These are phyloP conservation scores for Heterocephalus glaber DNA, from an alignment of 2,113 vertebrate species.

Conservation along the genomic window DNA sequence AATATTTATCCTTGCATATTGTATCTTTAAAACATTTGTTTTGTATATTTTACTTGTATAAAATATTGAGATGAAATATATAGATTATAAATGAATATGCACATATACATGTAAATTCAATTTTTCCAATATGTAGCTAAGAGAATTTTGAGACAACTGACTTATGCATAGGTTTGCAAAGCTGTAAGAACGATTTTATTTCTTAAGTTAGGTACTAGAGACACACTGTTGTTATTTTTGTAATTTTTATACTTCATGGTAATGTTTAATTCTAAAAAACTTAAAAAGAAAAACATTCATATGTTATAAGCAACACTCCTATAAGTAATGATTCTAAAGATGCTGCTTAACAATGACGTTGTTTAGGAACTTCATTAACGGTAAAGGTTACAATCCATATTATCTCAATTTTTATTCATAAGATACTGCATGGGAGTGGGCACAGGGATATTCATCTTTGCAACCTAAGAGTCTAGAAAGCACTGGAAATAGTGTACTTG, in stretches of 20 bases:
- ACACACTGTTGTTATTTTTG: background rate
- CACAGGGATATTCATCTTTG: background rate
- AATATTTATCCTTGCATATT: background rate
- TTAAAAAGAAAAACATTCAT: background rate
- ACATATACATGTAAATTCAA: background rate
- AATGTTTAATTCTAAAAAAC: background rate
- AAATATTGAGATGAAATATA: background rate
- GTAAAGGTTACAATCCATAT: background rate
- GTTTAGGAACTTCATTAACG: background rate
- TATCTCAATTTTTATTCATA: background rate
- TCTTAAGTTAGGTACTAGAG: background rate
- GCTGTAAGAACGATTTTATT: background rate
- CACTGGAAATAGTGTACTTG: background rate
- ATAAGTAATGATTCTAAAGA: background rate
- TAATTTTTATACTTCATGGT: background rate
- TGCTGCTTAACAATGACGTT: background rate
- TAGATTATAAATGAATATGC: background rate
- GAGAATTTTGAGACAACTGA: background rate
- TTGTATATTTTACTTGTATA: background rate
- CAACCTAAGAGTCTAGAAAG: background rate
- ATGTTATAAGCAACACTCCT: background rate
- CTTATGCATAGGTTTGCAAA: background rate
- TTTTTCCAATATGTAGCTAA: background rate
- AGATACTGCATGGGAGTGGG: background rate
- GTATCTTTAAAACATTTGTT: background rate